Percentiles rank a stretch among this genome's conserved stretches.
Conservation (phyloP, 1,140 invertebrate genomes). For the Elymnias hypermnestra region DNA sequence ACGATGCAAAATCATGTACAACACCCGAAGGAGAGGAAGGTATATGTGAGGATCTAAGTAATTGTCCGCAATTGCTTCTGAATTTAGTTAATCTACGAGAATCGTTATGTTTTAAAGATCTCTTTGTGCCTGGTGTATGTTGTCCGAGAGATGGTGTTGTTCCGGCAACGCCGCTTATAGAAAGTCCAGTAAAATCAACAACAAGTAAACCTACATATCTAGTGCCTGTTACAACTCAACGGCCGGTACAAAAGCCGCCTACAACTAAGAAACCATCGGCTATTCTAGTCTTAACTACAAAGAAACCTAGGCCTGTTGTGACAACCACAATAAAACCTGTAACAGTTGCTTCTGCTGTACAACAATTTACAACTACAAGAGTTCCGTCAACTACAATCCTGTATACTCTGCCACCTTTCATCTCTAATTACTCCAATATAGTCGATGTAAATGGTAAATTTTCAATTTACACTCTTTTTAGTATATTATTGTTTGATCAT, state of each 20-base stretch:
- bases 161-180: conserved; percentile 15
- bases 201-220: conserved; percentile 65
- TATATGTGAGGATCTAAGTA: conserved; percentile 91
- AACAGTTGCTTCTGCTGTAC: conserved; percentile 33
- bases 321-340: conserved; percentile 52
- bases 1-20: conserved; percentile 78
- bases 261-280: conserved; percentile 67
- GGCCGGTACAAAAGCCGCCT: conserved; percentile 37
- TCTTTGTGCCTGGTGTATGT: conserved; percentile 94
- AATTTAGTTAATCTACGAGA: conserved; percentile 89
- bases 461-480: conserved; percentile 10
- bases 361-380: conserved; percentile 16
- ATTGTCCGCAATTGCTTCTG: conserved; percentile 90
- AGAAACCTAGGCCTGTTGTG: conserved; percentile 47
- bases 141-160: conserved; percentile 80
- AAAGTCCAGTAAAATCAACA: conserved; percentile 49
- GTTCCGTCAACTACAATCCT: conserved; percentile 43
- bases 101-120: conserved; percentile 93
- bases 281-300: conserved; percentile 58
- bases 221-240: conserved; percentile 70
- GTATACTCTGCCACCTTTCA: conserved; percentile 53
- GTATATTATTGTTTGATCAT: too few species aligned
- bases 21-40: conserved; percentile 87
- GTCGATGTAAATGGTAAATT: conserved; percentile 64
- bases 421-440: conserved; percentile 65